Conservation (phyloP, 2,797 vertebrate genomes). For the Sarcophilus harrisii region DNA sequence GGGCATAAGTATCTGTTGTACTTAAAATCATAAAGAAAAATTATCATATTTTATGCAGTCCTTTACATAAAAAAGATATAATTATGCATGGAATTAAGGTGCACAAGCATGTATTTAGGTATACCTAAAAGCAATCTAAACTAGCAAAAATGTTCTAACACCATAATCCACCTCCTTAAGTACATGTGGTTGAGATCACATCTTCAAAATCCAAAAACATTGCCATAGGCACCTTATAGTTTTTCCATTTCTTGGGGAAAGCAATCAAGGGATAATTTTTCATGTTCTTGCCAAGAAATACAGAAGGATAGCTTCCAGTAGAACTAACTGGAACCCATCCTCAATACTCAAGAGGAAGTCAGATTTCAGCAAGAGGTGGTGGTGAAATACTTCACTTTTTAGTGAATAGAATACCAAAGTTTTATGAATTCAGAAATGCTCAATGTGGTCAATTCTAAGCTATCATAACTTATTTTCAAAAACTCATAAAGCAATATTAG, state of each 20-base stretch:
- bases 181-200: not conserved
- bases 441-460: not conserved
- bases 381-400: not conserved
- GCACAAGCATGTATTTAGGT: not conserved
- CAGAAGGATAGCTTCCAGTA: not conserved
- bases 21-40: not conserved
- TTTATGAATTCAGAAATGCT: not conserved
- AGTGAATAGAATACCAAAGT: not conserved
- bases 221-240: not conserved
- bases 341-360: not conserved
- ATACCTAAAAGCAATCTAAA: not conserved
- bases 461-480: not conserved
- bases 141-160: not conserved
- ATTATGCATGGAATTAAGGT: not conserved
- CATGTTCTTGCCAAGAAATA: not conserved
- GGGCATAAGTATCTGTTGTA: not conserved
- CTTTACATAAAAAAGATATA: not conserved
- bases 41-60: not conserved
- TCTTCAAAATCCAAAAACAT: not conserved
- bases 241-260: not conserved
- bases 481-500: not conserved
- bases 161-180: not conserved
- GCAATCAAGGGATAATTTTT: not conserved
- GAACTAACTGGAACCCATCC: not conserved
- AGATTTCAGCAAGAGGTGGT: not conserved